Conservation (phyloP, 2,113 vertebrate genomes). For the Lampris megalopsis region DNA sequence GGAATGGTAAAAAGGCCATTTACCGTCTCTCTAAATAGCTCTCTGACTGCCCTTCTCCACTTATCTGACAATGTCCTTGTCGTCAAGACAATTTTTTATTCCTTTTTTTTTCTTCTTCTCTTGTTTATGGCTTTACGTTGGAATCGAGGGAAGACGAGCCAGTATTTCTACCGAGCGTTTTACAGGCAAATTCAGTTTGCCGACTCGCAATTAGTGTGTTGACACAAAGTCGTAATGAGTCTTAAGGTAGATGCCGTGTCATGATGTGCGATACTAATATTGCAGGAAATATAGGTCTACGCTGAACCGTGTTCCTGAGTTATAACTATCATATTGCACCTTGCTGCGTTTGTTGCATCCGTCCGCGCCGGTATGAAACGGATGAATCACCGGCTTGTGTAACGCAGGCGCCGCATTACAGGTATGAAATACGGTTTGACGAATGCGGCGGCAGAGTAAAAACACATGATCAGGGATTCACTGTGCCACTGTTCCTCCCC, state of each 20-base stretch:
- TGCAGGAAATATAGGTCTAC: constrained; percentile 4
- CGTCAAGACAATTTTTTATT: constrained; percentile 80
- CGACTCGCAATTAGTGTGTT: constrained; percentile 20
- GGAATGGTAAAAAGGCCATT: constrained; percentile 95
- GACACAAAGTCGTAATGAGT: neutral
- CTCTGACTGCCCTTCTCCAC: constrained; percentile 87
- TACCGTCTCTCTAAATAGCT: constrained; percentile 94
- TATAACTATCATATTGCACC: constrained; percentile 1
- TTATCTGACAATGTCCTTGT: constrained; percentile 86
- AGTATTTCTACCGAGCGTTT: constrained; percentile 39
- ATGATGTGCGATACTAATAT: constrained; percentile 9
- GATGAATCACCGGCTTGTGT: neutral
- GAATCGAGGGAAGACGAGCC: constrained; percentile 56
- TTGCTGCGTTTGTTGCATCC: neutral
- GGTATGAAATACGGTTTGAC: neutral
- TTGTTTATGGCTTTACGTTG: constrained; percentile 72
- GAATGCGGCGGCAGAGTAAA: constrained; percentile 20
- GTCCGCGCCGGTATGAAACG: neutral
- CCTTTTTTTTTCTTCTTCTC: constrained; percentile 58
- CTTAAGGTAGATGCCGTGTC: neutral
- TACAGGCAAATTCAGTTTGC: constrained; percentile 31
- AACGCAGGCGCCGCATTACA: neutral
- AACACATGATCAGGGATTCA: constrained; percentile 39
- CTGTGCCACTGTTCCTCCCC: constrained; percentile 42
- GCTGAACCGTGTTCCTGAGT: neutral